Evolutionary conservation across 2,797 vertebrate genomes (phyloP), one percentile per base, ranked within the genome.

Genomic region (Bovichtus variegatus): DNA sequence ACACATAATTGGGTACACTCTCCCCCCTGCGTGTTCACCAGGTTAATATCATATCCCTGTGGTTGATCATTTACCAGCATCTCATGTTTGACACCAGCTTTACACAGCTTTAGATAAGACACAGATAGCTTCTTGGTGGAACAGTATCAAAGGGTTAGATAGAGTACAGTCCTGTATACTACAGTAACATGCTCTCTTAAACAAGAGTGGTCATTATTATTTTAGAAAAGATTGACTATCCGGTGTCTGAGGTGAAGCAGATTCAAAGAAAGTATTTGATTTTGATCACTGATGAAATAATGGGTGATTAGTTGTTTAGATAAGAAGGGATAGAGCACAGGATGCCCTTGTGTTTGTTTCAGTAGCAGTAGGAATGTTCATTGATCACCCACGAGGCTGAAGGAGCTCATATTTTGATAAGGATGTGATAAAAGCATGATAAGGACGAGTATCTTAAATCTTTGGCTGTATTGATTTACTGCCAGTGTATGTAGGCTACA

Each of bases 321-420:
- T 89, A 87, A 87, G 65, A 62, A 34, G 4, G 5, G 50, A 38
- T 31, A 57, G 66, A 88, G 75, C 76, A 80, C 55, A 81, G 81
- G 80, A 86, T 87, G 90, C 82, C 90, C 88, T 91, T 92, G 91
- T 86, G 76, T 88, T 87, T 90, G 65, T 85, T 91, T 91, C 89
- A 92, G 93, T 93, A 91, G 92, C 91, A 90, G 77, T 57, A 72
- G 72, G 76, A 79, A 89, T 91, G 88, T 87, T 80, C 90, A 86
- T 85, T 90, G 90, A 91, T 89, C 86, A 87, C 50, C 83, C 82
- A 76, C 51, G 47, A 80, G 58, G 80, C 73, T 78, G 58, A 71
- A 74, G 84, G 75, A 87, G 82, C 89, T 90, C 84, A 90, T 90
- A 91, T 87, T 93, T 91, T 89, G 89, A 94, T 93, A 93, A 92